Evolutionary conservation across 1,140 invertebrate genomes (phyloP).

Genomic region (Harlomillsia oculata): DNA sequence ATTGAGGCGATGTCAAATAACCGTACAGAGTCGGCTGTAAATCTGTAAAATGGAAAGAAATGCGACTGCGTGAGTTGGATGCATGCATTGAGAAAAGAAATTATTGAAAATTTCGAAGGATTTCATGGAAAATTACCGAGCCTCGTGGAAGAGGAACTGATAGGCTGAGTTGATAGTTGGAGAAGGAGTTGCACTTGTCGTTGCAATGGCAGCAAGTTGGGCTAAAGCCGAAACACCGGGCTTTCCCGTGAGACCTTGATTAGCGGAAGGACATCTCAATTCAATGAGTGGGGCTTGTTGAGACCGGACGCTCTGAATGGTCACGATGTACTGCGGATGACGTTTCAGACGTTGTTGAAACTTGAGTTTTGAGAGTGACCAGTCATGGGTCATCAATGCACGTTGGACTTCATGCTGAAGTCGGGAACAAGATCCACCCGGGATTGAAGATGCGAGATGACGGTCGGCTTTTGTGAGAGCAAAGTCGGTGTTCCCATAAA

Average conservation of each 20-base stretch:
- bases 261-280: constrained; percentile 15
- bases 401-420: constrained; percentile 29
- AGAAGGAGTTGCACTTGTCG: no score
- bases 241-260: neutral
- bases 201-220: no score
- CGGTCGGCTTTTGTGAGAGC: no score
- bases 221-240: no score
- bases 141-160: constrained; percentile 28
- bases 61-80: no score
- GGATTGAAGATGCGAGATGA: no score
- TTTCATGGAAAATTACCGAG: no score
- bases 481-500: no score
- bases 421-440: constrained; percentile 17
- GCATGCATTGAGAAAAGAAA: no score
- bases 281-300: constrained; percentile 29
- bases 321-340: constrained; percentile 31
- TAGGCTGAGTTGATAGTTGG: no score
- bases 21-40: constrained; percentile 26
- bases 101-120: neutral
- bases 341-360: constrained; percentile 32
- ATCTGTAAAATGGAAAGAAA: no score
- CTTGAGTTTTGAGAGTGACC: constrained; percentile 27
- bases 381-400: constrained; percentile 26
- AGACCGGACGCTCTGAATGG: constrained; percentile 21
- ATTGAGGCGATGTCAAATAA: constrained; percentile 33